These are phyloP conservation scores for Craniophora ligustri DNA, from an alignment of 2,888 invertebrate species.

Conservation along the genomic window DNA sequence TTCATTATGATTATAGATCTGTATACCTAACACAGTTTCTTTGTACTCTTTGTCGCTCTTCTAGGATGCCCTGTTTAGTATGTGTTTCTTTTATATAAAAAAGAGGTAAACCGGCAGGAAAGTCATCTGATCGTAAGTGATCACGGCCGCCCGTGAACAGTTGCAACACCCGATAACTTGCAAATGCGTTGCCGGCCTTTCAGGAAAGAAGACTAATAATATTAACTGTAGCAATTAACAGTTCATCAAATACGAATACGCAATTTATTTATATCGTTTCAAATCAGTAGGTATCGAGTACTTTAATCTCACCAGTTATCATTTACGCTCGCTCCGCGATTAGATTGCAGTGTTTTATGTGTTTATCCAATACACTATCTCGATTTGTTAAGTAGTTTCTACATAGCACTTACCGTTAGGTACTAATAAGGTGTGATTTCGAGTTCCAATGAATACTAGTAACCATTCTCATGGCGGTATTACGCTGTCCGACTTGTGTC, in stretches of 20 bases:
- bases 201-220: too few relatives aligned
- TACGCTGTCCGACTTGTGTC: neutral
- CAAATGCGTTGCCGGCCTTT: too few relatives aligned
- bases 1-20: too few relatives aligned
- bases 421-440: conserved; percentile 1
- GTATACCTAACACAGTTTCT: too few relatives aligned
- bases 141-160: too few relatives aligned
- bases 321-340: conserved; percentile 30
- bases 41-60: too few relatives aligned
- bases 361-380: conserved; percentile 43
- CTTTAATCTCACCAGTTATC: conserved; percentile 37
- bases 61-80: too few relatives aligned
- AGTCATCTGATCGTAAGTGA: too few relatives aligned
- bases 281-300: conserved; percentile 27
- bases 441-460: conserved; percentile 4
- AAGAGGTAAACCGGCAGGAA: too few relatives aligned
- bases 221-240: too few relatives aligned
- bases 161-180: too few relatives aligned
- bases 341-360: conserved; percentile 23
- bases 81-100: too few relatives aligned
- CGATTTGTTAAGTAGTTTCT: conserved; percentile 24
- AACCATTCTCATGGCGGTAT: neutral
- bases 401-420: conserved; percentile 39
- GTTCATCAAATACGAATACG: neutral
- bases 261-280: neutral